These are phyloP conservation scores for Paralichthys olivaceus DNA, from an alignment of 2,113 vertebrate genomes.

Conservation along the genomic window DNA sequence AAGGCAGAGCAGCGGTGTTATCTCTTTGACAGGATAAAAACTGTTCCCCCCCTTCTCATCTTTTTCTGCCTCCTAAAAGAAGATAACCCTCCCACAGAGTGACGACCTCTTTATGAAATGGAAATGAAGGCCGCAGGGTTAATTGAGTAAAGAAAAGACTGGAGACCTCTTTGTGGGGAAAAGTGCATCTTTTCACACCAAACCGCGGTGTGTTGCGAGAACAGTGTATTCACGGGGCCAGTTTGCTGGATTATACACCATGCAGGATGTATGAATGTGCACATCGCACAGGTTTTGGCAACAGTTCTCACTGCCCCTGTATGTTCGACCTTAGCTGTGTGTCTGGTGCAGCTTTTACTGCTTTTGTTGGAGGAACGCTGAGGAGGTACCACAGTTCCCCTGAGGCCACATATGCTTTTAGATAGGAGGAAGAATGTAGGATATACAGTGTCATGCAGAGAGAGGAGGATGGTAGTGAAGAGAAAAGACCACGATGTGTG, in stretches of 20 bases:
- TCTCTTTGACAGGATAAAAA: slow-evolving; percentile 82
- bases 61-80: slow-evolving; percentile 79
- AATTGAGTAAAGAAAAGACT: slow-evolving; percentile 83
- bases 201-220: slow-evolving; percentile 39
- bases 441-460: slow-evolving; percentile 42
- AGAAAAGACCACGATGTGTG: slow-evolving; percentile 43
- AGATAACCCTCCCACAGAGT: slow-evolving; percentile 75
- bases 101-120: slow-evolving; percentile 84
- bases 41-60: slow-evolving; percentile 71
- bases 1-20: slow-evolving; percentile 91
- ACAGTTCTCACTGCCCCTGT: slow-evolving; percentile 11
- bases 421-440: slow-evolving; percentile 59
- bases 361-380: slow-evolving; percentile 38
- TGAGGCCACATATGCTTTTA: slow-evolving; percentile 75
- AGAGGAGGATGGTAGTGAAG: slow-evolving; percentile 44
- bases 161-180: slow-evolving; percentile 68
- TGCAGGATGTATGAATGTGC: slow-evolving; percentile 7
- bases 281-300: slow-evolving; percentile 1
- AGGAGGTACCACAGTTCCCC: slow-evolving; percentile 52
- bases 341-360: slow-evolving; percentile 24
- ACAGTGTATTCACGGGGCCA: slow-evolving; percentile 14
- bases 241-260: background rate
- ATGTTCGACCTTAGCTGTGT: slow-evolving; percentile 27
- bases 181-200: slow-evolving; percentile 78
- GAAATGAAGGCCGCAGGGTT: slow-evolving; percentile 88